Evolutionary conservation across 2,888 invertebrate genomes (phyloP), one percentile per base, ranked within the genome.

Genomic region (Diogma glabrata): DNA sequence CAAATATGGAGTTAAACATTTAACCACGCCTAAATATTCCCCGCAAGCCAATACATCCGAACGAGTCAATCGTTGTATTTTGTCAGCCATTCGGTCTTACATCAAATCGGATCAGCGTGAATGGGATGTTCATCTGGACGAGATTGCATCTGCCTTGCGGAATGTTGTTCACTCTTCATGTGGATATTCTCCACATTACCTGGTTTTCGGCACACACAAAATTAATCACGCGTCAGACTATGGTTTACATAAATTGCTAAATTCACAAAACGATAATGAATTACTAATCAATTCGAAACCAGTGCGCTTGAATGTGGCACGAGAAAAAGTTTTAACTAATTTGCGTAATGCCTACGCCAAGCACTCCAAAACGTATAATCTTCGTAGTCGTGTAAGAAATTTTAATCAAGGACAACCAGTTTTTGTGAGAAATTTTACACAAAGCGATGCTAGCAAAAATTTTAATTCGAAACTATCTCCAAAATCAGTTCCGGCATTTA

Each of bases 171-270:
- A 43, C n/a, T 1, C 20, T 2, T 43, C 43, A 12, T 12, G 12
- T 20, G 22, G 43, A 43, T 43, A 43, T 20, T 43, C 43, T 3
- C 43, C 43, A 12, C 43, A 43, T 12, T 43, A 43, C 22, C 22
- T 43, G 4, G 43, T 10, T 3, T 43, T 43, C 14, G 43, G 43
- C 3, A 14, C 12, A 3, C 22, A 43, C 16, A 20, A 20, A 20
- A 43, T 4, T 3, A 43, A 43, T 43, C 43, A 43, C 8, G 43
- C 8, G 2, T 3, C 12, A 12, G 43, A 43, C 14, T 43, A 43
- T 43, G 17, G 8, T 5, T 12, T 43, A 20, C 43, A 22, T 2
- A 20, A 22, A 12, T 12, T 43, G 7, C 22, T 43, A 12, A 4
- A 20, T 10, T 20, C 12, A 22, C 4, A 17, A 6, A 12, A 20